A percentile compares a stretch with the other conserved stretches of the same genome.
phyloP scores from a whole-genome alignment of 2,888 invertebrate genomes.

The Sesia apiformis region DNA sequence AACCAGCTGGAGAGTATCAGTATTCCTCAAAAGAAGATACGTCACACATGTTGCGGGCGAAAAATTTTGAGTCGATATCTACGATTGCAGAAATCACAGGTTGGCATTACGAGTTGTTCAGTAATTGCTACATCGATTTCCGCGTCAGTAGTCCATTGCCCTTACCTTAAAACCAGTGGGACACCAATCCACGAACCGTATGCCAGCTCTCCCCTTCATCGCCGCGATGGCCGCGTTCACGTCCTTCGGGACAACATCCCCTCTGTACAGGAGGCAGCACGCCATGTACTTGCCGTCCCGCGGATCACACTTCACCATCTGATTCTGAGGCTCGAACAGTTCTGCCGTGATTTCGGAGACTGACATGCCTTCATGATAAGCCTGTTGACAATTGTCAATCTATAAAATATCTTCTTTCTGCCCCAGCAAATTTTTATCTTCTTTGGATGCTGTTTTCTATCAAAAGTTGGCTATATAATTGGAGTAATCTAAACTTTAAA shows the following conservation, averaged over 20 bases:
- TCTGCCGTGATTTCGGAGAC: conserved; percentile 89
- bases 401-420: too few species aligned
- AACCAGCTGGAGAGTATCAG: too few species aligned
- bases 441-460: too few species aligned
- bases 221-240: conserved; percentile 88
- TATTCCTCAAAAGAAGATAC: too few species aligned
- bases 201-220: conserved; percentile 83
- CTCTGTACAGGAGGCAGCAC: conserved; percentile 88
- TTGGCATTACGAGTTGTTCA: not conserved
- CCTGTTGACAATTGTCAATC: conserved; percentile 22
- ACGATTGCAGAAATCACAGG: not conserved
- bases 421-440: too few species aligned
- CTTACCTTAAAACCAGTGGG: conserved; percentile 91
- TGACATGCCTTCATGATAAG: conserved; percentile 83
- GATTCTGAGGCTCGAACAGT: conserved; percentile 91
- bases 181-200: conserved; percentile 96
- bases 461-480: too few species aligned
- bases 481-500: too few species aligned
- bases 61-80: not conserved
- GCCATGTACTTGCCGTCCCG: conserved; percentile 92
- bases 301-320: conserved; percentile 94
- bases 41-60: too few species aligned
- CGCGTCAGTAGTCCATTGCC: too few species aligned
- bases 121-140: too few species aligned
- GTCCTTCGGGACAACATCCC: conserved; percentile 93